A percentile compares a stretch with the other conserved stretches of the same genome.
phyloP scores from a whole-genome alignment of 2,797 vertebrate species.

The Hydrocynus forskahlii region DNA sequence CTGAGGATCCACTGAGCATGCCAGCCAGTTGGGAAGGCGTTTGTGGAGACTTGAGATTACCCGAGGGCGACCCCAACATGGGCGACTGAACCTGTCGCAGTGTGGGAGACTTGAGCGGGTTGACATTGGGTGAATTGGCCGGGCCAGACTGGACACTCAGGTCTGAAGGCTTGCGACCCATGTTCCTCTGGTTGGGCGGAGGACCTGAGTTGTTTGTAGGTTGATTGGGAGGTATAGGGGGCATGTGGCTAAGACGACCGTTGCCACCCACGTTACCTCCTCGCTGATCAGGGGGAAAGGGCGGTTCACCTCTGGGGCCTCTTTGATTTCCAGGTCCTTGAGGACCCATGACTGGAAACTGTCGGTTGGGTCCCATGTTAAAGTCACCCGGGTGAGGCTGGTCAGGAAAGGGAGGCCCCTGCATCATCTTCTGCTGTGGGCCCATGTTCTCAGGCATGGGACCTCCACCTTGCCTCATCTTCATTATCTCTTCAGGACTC shows the following conservation, averaged over 20 bases:
- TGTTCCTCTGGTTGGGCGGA: slow-evolving; percentile 79
- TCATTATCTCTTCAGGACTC: slow-evolving; percentile 83
- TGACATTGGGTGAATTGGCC: slow-evolving; percentile 94
- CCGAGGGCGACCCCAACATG: slow-evolving; percentile 97
- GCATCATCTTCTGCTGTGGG: slow-evolving; percentile 91
- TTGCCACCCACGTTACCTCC: slow-evolving; percentile 83
- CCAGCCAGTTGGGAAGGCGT: slow-evolving; percentile 98
- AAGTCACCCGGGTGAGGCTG: slow-evolving; percentile 92
- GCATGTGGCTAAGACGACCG: slow-evolving; percentile 95
- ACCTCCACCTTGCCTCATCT: slow-evolving; percentile 83
- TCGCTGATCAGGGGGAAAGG: slow-evolving; percentile 94
- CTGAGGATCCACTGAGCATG: slow-evolving; percentile 92
- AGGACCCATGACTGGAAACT: slow-evolving; percentile 86
- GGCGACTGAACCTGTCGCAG: slow-evolving; percentile 98
- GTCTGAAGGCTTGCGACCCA: slow-evolving; percentile 94
- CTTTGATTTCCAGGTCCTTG: slow-evolving; percentile 78
- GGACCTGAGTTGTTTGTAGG: slow-evolving; percentile 83
- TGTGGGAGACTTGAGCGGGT: slow-evolving; percentile 95
- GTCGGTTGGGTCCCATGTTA: slow-evolving; percentile 87
- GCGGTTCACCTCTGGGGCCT: slow-evolving; percentile 88
- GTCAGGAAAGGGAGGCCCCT: slow-evolving; percentile 87
- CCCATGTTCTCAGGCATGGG: slow-evolving; percentile 78
- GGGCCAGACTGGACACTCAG: slow-evolving; percentile 90
- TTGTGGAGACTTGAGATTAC: slow-evolving; percentile 98
- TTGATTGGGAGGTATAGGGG: slow-evolving; percentile 87